Base-by-base conservation (phyloP, 2,113 vertebrate species). In the Meles meles region DNA sequence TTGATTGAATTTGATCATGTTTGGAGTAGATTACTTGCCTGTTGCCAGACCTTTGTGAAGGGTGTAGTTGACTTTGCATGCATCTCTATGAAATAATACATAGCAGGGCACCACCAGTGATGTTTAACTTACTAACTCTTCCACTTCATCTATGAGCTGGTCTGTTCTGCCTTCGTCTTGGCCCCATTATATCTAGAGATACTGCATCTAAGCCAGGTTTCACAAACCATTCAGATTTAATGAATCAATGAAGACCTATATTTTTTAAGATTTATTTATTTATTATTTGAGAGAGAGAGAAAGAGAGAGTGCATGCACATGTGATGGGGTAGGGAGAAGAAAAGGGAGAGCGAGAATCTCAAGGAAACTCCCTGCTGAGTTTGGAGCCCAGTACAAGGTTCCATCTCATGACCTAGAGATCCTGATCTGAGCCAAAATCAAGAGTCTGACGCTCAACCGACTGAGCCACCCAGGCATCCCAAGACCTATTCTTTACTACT, bases 1-100 rank as follows among this genome's bases (percentile, higher is more conserved):
- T 69, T 69, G 67, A 91, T 67, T 89, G 88, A 86, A 37, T 84
- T 37, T 89, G 85, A 82, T 93, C 91, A 47, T 86, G 29, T 82
- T 88, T 79, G 63, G 17, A 47, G 12, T 52, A 79, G 79, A 82
- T 49, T 59, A 44, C 31, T 47, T 52, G 21, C 49, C 69, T 71
- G 67, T 76, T 69, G 61, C 61, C 25, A 27, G 71, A 81, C 71
- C 42, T 61, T 86, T 57, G 29, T 55, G 72, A 79, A 88, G 77
- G 42, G 67, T 27, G n/a, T 67, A 63, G n/a, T 14, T 79, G 37
- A 67, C 92, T 93, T 86, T 61, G 23, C 20, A 15, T 49, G 27
- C 23, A 25, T 17, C 14, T 27, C 2, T 12, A 34, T 49, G 49
- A 85, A 89, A 65, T 47, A n/a, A 25, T 25, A 18, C 55, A 34